phyloP scores from a whole-genome alignment of 2,113 vertebrate species.

The Nesogale talazaci region DNA sequence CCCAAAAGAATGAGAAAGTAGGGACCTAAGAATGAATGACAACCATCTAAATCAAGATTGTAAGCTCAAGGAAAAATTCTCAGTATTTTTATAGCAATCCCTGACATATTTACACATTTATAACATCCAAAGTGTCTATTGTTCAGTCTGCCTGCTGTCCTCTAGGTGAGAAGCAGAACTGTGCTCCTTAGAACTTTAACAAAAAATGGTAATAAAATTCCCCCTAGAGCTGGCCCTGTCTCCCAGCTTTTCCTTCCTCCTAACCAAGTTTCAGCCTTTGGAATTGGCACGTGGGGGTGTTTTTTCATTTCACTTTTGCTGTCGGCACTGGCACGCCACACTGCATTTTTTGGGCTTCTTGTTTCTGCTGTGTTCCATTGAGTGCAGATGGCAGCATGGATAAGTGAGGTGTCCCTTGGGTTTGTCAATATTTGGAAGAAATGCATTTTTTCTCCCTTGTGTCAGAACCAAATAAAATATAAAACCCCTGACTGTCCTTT shows the following conservation, averaged over 20 bases:
- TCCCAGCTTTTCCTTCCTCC: conserved; percentile 19
- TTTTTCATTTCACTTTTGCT: conserved; percentile 1
- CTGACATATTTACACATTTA: conserved; percentile 57
- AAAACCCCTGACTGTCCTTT: background rate
- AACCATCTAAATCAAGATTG: conserved; percentile 61
- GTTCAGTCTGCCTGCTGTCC: conserved; percentile 52
- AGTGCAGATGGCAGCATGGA: background rate
- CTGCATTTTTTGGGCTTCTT: background rate
- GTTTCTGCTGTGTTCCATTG: background rate
- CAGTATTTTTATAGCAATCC: conserved; percentile 49
- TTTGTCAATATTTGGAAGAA: conserved; percentile 44
- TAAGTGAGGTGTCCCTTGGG: background rate
- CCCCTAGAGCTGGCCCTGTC: conserved; percentile 24
- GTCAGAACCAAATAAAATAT: conserved; percentile 14
- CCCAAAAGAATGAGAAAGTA: conserved; percentile 42
- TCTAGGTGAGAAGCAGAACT: conserved; percentile 61
- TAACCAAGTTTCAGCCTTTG: conserved; percentile 31
- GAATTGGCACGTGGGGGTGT: background rate
- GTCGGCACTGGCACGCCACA: background rate
- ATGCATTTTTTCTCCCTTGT: background rate
- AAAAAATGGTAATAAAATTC: conserved; percentile 60
- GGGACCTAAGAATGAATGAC: conserved; percentile 10
- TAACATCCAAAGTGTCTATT: conserved; percentile 18
- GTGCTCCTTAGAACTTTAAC: conserved; percentile 61
- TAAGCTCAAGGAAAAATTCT: conserved; percentile 44